These are phyloP conservation scores for Odocoileus virginianus DNA, from an alignment of 2,113 vertebrate species.

Conservation along the genomic window DNA sequence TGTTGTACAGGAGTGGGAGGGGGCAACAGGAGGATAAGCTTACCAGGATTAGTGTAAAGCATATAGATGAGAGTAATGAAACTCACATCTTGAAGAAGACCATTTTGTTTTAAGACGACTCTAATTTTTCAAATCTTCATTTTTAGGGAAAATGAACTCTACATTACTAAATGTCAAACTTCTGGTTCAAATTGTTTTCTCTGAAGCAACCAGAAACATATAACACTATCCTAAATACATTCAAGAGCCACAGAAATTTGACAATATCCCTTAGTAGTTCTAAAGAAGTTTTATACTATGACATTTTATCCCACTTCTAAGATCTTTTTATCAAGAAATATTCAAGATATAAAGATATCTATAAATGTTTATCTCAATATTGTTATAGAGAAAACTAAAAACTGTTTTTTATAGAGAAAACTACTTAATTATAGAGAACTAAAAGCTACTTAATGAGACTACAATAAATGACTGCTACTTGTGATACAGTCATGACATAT, in stretches of 20 bases:
- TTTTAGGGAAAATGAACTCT: background rate
- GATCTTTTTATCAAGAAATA: background rate
- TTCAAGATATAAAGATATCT: background rate
- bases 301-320: background rate
- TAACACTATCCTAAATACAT: background rate
- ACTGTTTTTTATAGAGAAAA: background rate
- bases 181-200: background rate
- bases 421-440: background rate
- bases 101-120: background rate
- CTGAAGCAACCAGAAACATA: background rate
- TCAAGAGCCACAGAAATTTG: background rate
- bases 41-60: background rate
- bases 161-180: background rate
- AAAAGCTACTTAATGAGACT: background rate
- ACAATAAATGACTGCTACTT: background rate
- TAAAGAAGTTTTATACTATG: background rate
- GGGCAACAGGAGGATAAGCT: rapidly evolving
- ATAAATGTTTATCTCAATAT: background rate
- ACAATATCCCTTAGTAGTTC: background rate
- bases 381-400: background rate
- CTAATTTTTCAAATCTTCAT: background rate
- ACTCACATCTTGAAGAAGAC: background rate
- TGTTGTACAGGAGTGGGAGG: too few relatives aligned
- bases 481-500: background rate
- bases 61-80: background rate